Evolutionary conservation across 2,113 vertebrate species (phyloP).

Genomic region (Noturus placidus): DNA sequence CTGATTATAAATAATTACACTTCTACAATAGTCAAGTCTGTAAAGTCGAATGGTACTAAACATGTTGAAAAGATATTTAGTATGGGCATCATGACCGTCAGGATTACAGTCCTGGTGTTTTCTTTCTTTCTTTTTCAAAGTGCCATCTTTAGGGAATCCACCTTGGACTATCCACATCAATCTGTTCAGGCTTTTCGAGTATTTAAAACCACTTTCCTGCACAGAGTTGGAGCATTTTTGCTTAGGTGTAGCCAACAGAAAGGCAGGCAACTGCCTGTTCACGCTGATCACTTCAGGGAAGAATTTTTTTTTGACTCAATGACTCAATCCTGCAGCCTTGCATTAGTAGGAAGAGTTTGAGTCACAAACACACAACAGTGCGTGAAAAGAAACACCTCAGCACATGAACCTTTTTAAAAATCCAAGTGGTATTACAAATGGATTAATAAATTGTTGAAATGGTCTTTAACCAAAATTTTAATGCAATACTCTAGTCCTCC

Average conservation of each 20-base stretch:
- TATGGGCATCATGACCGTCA: background rate
- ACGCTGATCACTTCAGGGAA: background rate
- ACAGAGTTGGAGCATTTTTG: background rate
- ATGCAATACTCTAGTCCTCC: background rate
- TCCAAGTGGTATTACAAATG: background rate
- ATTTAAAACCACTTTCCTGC: background rate
- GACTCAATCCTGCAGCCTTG: background rate
- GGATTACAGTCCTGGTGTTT: background rate
- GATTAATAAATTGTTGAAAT: background rate
- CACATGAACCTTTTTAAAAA: background rate
- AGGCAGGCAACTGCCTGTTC: conserved; percentile 6
- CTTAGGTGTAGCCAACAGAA: background rate
- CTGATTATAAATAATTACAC: background rate
- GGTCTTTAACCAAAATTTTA: background rate
- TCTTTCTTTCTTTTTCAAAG: background rate
- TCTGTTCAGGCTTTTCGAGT: background rate
- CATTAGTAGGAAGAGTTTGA: background rate
- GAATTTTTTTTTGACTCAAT: background rate
- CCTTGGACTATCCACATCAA: background rate
- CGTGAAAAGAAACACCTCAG: background rate
- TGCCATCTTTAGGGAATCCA: background rate
- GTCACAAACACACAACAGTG: background rate
- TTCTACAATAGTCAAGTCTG: background rate
- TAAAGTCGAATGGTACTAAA: background rate
- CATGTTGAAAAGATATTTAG: background rate